phyloP scores from a whole-genome alignment of 1,140 invertebrate species.

The Brachionus angularis region DNA sequence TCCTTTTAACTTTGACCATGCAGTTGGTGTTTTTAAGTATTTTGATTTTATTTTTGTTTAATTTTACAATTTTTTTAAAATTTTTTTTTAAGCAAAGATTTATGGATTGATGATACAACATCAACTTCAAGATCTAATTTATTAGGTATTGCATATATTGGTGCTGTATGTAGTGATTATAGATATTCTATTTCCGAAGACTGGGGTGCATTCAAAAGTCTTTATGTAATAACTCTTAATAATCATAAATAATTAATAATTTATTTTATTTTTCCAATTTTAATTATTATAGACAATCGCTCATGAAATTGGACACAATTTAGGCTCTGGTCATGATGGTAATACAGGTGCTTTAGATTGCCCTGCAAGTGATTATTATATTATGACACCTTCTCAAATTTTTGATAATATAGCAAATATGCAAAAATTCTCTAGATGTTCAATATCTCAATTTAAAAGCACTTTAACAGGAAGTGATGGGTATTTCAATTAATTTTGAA shows the following conservation, averaged over 20 bases:
- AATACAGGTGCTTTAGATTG: background rate
- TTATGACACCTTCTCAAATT: constrained; percentile 12
- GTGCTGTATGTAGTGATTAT: background rate
- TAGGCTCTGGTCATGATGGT: constrained; percentile 35
- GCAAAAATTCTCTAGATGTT: constrained; percentile 27
- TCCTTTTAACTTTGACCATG: constrained; percentile 36
- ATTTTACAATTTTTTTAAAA: background rate
- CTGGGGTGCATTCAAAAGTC: constrained; percentile 6
- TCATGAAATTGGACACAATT: constrained; percentile 42
- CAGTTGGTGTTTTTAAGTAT: constrained; percentile 33
- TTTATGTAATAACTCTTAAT: constrained; percentile 31
- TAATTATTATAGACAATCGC: constrained; percentile 4
- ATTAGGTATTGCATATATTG: constrained; percentile 12
- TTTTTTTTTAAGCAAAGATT: constrained; percentile 31
- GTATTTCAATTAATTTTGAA: background rate
- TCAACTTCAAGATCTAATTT: background rate
- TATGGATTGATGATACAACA: background rate
- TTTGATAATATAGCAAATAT: constrained; percentile 41
- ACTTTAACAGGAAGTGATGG: background rate
- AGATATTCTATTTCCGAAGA: constrained; percentile 31
- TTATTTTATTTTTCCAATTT: background rate
- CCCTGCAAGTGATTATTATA: constrained; percentile 4
- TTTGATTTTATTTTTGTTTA: background rate
- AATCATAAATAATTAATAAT: background rate
- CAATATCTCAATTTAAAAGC: constrained; percentile 21